Percentiles rank a stretch among this genome's conserved stretches.
Conservation (phyloP, 2,888 invertebrate genomes). For the Metallyticus violacea region DNA sequence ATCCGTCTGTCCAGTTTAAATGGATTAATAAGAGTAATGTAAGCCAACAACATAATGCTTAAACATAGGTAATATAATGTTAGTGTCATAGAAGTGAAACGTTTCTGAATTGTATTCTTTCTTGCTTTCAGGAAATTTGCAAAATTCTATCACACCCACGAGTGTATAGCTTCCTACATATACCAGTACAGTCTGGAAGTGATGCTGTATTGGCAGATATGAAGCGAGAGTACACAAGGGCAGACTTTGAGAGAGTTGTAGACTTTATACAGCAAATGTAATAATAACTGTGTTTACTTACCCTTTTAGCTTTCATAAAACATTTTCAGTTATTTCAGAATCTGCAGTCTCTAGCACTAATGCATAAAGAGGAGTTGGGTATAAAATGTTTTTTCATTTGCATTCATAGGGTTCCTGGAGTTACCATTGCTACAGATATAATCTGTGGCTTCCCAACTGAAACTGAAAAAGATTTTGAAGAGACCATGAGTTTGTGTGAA, state of each 20-base stretch:
- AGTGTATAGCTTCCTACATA: conserved; percentile 94
- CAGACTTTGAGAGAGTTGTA: conserved; percentile 87
- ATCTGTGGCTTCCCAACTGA: conserved; percentile 99
- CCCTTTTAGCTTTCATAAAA: neutral
- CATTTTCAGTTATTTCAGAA: too few relatives aligned
- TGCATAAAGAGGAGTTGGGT: too few relatives aligned
- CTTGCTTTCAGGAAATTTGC: conserved; percentile 64
- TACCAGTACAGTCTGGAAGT: conserved; percentile 97
- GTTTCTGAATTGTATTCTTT: too few relatives aligned
- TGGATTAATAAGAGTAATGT: too few relatives aligned
- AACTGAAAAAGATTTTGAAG: conserved; percentile 83
- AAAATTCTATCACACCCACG: conserved; percentile 81
- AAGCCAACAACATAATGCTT: too few relatives aligned
- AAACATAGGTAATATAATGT: too few relatives aligned
- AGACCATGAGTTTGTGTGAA: conserved; percentile 78
- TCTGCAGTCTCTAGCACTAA: too few relatives aligned
- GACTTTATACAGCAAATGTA: conserved; percentile 73
- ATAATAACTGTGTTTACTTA: conserved; percentile 20
- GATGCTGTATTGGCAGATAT: conserved; percentile 91
- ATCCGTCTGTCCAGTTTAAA: too few relatives aligned
- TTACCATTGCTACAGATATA: conserved; percentile 96
- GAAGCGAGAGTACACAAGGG: conserved; percentile 91
- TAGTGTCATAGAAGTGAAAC: too few relatives aligned
- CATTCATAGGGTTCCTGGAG: conserved; percentile 70
- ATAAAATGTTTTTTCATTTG: neutral